Evolutionary conservation across 1,140 invertebrate genomes (phyloP).

Genomic region (Hyphantria cunea): DNA sequence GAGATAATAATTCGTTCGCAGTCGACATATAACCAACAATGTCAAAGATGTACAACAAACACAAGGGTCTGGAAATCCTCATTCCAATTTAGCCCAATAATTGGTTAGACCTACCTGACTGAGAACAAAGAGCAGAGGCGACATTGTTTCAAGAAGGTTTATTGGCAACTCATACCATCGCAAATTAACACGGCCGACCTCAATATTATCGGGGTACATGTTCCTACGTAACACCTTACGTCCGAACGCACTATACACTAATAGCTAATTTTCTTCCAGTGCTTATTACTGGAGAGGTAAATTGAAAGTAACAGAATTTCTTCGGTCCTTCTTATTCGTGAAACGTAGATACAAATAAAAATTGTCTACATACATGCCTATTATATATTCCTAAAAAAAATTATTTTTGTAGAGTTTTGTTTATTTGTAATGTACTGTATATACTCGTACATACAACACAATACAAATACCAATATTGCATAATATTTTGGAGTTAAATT

Average conservation of each 20-base stretch:
- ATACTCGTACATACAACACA: no score
- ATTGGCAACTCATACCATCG: conserved; percentile 53
- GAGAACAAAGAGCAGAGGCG: conserved; percentile 45
- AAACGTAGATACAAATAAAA: background rate
- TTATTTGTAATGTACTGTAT: no score
- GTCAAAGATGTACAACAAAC: conserved; percentile 35
- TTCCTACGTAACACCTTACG: conserved; percentile 27
- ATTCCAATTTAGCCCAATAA: conserved; percentile 50
- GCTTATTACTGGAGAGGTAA: conserved; percentile 39
- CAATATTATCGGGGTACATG: conserved; percentile 44
- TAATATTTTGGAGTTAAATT: background rate
- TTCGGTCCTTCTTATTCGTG: conserved; percentile 30
- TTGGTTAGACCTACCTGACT: conserved; percentile 49
- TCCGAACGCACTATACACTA: conserved; percentile 35
- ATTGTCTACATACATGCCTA: background rate
- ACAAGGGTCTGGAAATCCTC: conserved; percentile 53
- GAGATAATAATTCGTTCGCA: conserved; percentile 17
- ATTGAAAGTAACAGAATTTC: conserved; percentile 61
- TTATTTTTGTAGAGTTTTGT: background rate
- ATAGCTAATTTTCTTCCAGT: conserved; percentile 48
- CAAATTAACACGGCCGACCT: conserved; percentile 54
- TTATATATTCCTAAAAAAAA: background rate
- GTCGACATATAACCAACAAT: conserved; percentile 23
- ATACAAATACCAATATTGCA: background rate
- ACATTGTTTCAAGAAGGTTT: conserved; percentile 53